phyloP scores from a whole-genome alignment of 2,888 invertebrate species.

The Teinopalpus imperialis region DNA sequence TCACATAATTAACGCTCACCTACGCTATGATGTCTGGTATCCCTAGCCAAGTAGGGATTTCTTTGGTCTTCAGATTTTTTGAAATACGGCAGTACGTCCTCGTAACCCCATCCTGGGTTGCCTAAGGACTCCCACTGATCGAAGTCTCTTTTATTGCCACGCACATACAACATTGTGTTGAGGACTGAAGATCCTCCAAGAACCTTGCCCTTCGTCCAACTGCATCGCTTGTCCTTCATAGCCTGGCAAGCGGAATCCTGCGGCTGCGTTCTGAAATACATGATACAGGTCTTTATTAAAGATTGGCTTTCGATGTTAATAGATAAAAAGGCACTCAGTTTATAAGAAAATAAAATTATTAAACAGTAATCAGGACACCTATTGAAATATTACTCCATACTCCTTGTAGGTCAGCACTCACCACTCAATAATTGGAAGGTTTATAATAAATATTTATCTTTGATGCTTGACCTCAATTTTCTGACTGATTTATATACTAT shows the following conservation, averaged over 20 bases:
- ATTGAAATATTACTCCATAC: too few species aligned
- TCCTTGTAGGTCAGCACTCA: too few species aligned
- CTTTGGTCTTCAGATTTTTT: slow-evolving; percentile 93
- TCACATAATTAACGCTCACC: too few species aligned
- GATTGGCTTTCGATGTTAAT: too few species aligned
- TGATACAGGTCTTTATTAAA: too few species aligned
- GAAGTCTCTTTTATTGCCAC: slow-evolving; percentile 93
- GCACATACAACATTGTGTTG: slow-evolving; percentile 95
- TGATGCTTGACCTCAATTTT: too few species aligned
- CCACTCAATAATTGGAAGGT: too few species aligned
- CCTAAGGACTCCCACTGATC: slow-evolving; percentile 93
- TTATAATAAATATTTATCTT: too few species aligned
- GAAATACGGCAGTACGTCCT: slow-evolving; percentile 91
- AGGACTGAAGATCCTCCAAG: slow-evolving; percentile 93
- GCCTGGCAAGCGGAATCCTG: slow-evolving; percentile 92
- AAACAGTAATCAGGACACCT: too few species aligned
- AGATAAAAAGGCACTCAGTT: too few species aligned
- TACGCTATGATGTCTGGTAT: slow-evolving; percentile 86
- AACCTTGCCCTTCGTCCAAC: slow-evolving; percentile 95
- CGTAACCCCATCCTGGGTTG: slow-evolving; percentile 93
- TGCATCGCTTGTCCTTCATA: slow-evolving; percentile 91
- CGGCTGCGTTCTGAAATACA: slow-evolving; percentile 86
- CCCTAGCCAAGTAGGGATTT: slow-evolving; percentile 92
- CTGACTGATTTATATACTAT: too few species aligned
- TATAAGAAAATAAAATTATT: too few species aligned